Evolutionary conservation across 2,113 vertebrate species (phyloP), one percentile per base, ranked within the genome.

Genomic region (Noturus placidus): DNA sequence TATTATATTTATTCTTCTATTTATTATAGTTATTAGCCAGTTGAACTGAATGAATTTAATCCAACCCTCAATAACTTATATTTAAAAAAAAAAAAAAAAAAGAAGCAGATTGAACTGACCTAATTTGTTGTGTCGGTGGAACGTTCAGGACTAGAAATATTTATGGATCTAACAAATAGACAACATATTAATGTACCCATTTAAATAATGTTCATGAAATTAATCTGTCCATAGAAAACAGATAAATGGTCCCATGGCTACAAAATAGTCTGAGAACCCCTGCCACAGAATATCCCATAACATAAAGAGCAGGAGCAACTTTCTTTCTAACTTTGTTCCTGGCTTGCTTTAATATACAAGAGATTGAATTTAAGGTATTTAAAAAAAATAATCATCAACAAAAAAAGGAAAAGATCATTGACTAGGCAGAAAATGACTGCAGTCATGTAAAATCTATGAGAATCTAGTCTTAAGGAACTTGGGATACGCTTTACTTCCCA

Each of bases 371-470:
- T 25, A 52, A 15, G 25, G 15, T 17, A 38, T 46, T 57, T 0
- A 9, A 27, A 33, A 33, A 46, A 72, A 65, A 50, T 8, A 50
- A n/a, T n/a, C n/a, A n/a, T n/a, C n/a, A 50, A 50, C 1, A 50
- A 50, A 50, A 0, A 50, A 50, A 25, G 42, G 52, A 30, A 72
- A 10, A 8, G 15, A 46, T 8, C 56, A 80, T 25, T 76, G 35
- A 86, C 35, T 22, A 38, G 25, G 42, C 17, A 72, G 14, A 27
- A 50, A 61, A 42, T 85, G 38, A 52, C 63, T 63, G 59, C 25
- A 85, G 8, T 82, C 22, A 65, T 85, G 77, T 85, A 65, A 89
- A 78, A 82, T 22, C 35, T 82, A n/a, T 27, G 56, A n/a, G 35
- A 52, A 42, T 59, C 15, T 74, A 27, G 30, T 63, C 33, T 69